These are phyloP conservation scores for Phenganax subtilis DNA, from an alignment of 92 coral and sea anemone genomes.

Conservation along the genomic window DNA sequence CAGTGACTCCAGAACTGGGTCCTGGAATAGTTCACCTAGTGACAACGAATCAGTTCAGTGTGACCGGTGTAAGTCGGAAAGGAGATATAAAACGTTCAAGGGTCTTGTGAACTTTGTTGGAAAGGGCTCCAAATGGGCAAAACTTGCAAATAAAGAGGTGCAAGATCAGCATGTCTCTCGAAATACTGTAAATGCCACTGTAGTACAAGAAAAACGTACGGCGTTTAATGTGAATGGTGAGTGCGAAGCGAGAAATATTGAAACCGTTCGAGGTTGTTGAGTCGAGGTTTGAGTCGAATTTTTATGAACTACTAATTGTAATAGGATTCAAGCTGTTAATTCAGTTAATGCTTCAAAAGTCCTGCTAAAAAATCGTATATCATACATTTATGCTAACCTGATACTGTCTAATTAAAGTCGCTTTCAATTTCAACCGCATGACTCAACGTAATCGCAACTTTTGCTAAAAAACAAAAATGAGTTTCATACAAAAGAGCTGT, in stretches of 20 bases:
- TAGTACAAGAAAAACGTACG: conserved; percentile 52
- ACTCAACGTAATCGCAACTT: too few relatives aligned
- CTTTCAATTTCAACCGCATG: too few relatives aligned
- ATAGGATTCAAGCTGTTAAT: too few relatives aligned
- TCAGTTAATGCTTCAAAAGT: too few relatives aligned
- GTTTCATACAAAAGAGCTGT: background rate
- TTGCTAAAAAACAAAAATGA: background rate
- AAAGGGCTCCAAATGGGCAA: conserved; percentile 28
- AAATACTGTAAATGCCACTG: background rate
- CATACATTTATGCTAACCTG: too few relatives aligned
- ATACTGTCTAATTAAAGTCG: too few relatives aligned
- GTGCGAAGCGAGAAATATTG: background rate
- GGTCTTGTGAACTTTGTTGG: conserved; percentile 10
- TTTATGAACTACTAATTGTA: too few relatives aligned
- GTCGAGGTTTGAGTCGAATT: too few relatives aligned
- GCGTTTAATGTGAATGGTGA: conserved; percentile 92
- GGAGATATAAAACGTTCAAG: conserved; percentile 19
- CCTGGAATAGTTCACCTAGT: background rate
- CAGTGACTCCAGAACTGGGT: background rate
- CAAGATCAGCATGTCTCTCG: background rate
- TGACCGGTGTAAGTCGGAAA: background rate
- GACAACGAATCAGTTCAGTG: background rate
- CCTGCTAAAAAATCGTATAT: too few relatives aligned
- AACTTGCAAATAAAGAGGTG: conserved; percentile 25
- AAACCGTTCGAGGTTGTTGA: too few relatives aligned